Percentiles rank a stretch among this genome's conserved stretches.
Evolutionary conservation across 2,888 invertebrate species (phyloP).

Genomic region (Zootermopsis nevadensis): DNA sequence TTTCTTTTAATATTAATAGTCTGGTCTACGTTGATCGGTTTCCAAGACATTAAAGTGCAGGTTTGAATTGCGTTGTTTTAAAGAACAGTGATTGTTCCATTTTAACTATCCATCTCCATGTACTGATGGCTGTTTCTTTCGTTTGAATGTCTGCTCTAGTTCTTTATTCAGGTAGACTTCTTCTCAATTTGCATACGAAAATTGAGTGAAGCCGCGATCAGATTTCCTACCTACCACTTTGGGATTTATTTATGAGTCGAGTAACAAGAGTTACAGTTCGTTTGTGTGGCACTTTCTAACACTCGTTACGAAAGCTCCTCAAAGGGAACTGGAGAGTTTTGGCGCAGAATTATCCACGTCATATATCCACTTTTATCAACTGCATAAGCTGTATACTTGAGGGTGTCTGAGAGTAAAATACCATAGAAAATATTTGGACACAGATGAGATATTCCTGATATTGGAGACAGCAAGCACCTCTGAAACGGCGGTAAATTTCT

Average conservation of each 20-base stretch:
- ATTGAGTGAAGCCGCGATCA: not conserved
- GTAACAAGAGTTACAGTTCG: not conserved
- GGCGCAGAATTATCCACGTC: no score
- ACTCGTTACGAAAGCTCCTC: no score
- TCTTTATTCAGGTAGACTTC: not conserved
- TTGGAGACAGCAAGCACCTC: no score
- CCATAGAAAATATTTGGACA: no score
- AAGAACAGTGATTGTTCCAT: no score
- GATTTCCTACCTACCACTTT: not conserved
- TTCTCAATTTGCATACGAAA: conserved; percentile 5
- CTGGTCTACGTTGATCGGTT: not conserved
- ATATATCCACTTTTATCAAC: no score
- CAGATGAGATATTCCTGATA: no score
- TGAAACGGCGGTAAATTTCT: no score
- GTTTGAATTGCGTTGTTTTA: not conserved
- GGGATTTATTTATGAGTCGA: not conserved
- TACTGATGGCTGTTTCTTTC: not conserved
- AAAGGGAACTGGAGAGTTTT: no score
- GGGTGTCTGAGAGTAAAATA: no score
- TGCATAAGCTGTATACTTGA: no score
- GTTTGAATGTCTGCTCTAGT: not conserved
- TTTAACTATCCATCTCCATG: not conserved
- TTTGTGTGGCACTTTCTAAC: no score
- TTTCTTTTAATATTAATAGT: not conserved
- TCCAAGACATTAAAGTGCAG: not conserved